phyloP scores from a whole-genome alignment of 1,140 invertebrate species.

The Heliconius himera region DNA sequence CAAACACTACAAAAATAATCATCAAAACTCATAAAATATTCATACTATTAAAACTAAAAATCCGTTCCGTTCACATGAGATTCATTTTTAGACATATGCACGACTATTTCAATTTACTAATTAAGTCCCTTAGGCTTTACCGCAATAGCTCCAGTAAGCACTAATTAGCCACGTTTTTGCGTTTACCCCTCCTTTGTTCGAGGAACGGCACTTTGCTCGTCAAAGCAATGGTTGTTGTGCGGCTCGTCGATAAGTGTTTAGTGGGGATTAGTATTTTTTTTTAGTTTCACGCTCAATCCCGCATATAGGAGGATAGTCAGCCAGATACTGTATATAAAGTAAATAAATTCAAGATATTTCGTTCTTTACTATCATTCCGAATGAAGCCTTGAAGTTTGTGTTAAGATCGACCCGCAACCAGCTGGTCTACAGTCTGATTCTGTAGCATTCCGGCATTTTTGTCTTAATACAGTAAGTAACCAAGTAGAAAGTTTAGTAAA shows the following conservation, averaged over 20 bases:
- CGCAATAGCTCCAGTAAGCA: slow-evolving; percentile 2
- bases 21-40: not conserved
- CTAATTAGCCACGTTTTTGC: slow-evolving; percentile 38
- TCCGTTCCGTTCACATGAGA: slow-evolving; percentile 16
- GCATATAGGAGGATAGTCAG: too few species aligned
- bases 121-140: slow-evolving; percentile 35
- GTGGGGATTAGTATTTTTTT: too few species aligned
- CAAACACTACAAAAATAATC: not conserved
- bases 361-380: too few species aligned
- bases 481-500: too few species aligned
- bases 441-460: too few species aligned
- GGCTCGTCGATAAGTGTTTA: not conserved
- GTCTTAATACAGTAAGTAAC: too few species aligned
- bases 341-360: too few species aligned
- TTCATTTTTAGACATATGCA: slow-evolving; percentile 20
- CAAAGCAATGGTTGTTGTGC: slow-evolving; percentile 16
- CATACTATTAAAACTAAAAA: not conserved
- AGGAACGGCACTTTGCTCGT: slow-evolving; percentile 1
- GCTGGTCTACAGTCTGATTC: too few species aligned
- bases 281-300: too few species aligned
- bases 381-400: too few species aligned
- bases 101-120: slow-evolving; percentile 41
- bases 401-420: too few species aligned
- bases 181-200: slow-evolving; percentile 28
- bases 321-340: too few species aligned